These are phyloP conservation scores for Argyrosomus regius DNA, from an alignment of 2,797 vertebrate species.

Conservation along the genomic window DNA sequence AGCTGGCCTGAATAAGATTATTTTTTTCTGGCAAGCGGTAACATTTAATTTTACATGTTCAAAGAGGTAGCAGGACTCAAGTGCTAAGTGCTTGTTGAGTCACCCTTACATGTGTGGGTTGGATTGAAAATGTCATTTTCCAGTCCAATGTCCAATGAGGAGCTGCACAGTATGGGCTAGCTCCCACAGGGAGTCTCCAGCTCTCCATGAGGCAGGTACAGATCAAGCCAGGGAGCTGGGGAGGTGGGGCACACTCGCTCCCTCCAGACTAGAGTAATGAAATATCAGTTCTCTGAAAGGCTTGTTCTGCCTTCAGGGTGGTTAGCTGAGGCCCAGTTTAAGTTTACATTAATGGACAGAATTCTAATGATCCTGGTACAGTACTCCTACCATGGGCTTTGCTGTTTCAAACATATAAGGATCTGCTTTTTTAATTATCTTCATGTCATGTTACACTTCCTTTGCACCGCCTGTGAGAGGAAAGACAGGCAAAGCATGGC, in stretches of 20 bases:
- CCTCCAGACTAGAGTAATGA: conserved; percentile 76
- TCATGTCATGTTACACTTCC: conserved; percentile 81
- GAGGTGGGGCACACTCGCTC: conserved; percentile 50
- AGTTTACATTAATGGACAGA: conserved; percentile 77
- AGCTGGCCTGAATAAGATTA: conserved; percentile 34
- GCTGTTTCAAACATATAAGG: conserved; percentile 79
- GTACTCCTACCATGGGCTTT: conserved; percentile 51
- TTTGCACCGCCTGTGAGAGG: conserved; percentile 71
- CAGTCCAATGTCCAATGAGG: conserved; percentile 59
- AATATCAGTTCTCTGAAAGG: conserved; percentile 74
- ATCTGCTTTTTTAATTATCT: conserved; percentile 83
- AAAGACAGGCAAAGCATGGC: conserved; percentile 65
- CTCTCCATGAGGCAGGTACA: conserved; percentile 57
- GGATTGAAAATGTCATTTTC: conserved; percentile 78
- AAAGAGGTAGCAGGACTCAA: conserved; percentile 65
- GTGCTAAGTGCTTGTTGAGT: conserved; percentile 80
- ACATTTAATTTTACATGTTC: conserved; percentile 78
- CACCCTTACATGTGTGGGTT: conserved; percentile 75
- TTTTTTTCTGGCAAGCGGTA: conserved; percentile 59
- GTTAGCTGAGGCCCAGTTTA: conserved; percentile 70
- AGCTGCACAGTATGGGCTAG: conserved; percentile 50
- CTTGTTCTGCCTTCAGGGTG: conserved; percentile 69
- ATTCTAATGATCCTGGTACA: conserved; percentile 74
- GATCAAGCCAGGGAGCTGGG: conserved; percentile 48
- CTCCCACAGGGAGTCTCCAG: conserved; percentile 63